Evolutionary conservation across 2,888 invertebrate genomes (phyloP).

Genomic region (Pheosia gnoma): DNA sequence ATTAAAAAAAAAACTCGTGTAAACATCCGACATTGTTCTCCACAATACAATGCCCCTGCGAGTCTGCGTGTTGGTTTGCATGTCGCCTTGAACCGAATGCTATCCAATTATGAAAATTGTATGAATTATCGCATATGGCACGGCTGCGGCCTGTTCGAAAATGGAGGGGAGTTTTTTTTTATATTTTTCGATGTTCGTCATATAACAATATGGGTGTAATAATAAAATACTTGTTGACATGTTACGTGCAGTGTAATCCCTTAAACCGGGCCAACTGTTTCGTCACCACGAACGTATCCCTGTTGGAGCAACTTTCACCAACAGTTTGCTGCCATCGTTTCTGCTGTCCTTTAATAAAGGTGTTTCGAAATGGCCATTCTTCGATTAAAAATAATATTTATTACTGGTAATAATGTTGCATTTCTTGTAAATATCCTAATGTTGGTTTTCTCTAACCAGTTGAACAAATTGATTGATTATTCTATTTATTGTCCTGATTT

Average conservation of each 20-base stretch:
- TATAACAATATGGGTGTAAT: not conserved
- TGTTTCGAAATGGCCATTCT: not conserved
- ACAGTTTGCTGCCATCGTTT: not conserved
- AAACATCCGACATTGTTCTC: not conserved
- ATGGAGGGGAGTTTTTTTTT: not conserved
- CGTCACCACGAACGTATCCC: not conserved
- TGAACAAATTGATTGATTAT: too few relatives aligned
- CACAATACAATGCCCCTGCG: slow-evolving; percentile 1
- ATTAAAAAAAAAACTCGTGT: not conserved
- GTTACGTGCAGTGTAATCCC: not conserved
- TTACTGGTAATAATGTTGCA: too few relatives aligned
- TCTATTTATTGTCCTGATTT: too few relatives aligned
- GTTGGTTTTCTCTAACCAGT: too few relatives aligned
- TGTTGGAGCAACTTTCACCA: slow-evolving; percentile 3
- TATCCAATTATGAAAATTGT: not conserved
- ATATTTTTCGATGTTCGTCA: not conserved
- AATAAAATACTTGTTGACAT: not conserved
- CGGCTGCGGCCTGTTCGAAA: not conserved
- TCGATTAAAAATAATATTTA: not conserved
- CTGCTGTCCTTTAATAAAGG: not conserved
- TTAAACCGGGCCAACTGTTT: not conserved
- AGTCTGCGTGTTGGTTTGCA: not conserved
- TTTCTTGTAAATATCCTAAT: too few relatives aligned
- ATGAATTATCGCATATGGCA: not conserved
- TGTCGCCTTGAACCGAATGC: not conserved